phyloP scores from a whole-genome alignment of 2,797 vertebrate species.

The Dendrocincla tyrannina region DNA sequence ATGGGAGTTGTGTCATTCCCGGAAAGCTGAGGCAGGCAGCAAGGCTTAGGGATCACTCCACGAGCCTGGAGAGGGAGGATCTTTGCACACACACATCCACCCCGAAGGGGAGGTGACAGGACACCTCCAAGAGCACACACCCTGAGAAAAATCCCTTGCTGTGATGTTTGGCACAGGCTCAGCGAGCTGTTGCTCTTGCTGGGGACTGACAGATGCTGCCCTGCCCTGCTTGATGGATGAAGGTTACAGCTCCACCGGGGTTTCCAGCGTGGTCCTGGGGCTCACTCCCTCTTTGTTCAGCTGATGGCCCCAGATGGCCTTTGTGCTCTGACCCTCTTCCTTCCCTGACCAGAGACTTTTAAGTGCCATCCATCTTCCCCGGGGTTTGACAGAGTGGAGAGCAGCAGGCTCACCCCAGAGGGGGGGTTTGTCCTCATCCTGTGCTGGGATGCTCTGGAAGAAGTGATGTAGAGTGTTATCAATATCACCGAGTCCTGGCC shows the following conservation, averaged over 20 bases:
- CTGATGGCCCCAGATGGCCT: constrained; percentile 15
- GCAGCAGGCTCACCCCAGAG: background rate
- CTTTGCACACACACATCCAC: fast-evolving
- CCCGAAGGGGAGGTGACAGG: background rate
- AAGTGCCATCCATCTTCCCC: background rate
- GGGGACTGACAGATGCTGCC: background rate
- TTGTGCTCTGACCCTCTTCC: background rate
- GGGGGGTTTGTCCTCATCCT: background rate
- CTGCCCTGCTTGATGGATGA: background rate
- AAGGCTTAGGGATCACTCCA: fast-evolving
- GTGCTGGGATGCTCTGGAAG: background rate
- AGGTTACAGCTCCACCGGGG: background rate
- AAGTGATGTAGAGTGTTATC: background rate
- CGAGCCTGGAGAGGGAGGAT: background rate
- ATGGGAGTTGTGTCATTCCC: background rate
- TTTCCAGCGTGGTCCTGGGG: background rate
- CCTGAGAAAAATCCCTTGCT: background rate
- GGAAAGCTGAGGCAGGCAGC: background rate
- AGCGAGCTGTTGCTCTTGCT: background rate
- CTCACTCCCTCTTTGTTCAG: background rate
- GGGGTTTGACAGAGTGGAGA: background rate
- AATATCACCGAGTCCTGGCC: background rate
- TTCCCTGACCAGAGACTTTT: background rate
- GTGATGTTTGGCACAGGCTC: background rate
- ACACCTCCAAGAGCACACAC: background rate